Conservation (phyloP, 2,113 vertebrate genomes). For the Sinocyclocheilus rhinocerous region DNA sequence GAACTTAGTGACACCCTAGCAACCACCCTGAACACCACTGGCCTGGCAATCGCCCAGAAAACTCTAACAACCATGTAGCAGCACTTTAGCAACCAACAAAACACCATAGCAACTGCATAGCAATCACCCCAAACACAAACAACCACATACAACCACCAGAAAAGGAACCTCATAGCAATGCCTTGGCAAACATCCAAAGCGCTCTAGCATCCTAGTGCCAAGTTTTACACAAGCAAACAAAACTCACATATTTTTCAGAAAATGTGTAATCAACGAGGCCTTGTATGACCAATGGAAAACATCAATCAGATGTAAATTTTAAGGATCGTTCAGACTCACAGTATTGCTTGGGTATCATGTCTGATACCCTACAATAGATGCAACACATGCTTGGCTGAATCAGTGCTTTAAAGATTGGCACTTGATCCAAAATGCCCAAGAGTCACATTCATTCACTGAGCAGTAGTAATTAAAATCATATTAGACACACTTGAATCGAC, state of each 20-base stretch:
- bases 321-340: background rate
- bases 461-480: slow-evolving; percentile 37
- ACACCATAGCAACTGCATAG: background rate
- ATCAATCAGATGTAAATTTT: too few species aligned
- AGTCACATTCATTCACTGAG: slow-evolving; percentile 42
- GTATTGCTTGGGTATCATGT: background rate
- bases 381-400: slow-evolving; percentile 9
- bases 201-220: background rate
- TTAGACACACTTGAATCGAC: slow-evolving; percentile 37
- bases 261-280: background rate
- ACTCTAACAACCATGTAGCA: background rate
- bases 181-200: background rate
- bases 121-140: background rate
- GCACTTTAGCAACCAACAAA: background rate
- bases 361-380: background rate
- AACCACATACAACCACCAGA: background rate
- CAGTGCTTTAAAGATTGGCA: background rate
- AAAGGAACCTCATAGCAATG: background rate
- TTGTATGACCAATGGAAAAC: background rate
- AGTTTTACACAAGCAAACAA: background rate
- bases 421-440: slow-evolving; percentile 32
- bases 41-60: background rate
- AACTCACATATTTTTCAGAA: background rate
- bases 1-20: too few species aligned
- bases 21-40: background rate